Base-by-base conservation (phyloP, 2,113 vertebrate genomes). In the Rhegmatorhina hoffmannsi region DNA sequence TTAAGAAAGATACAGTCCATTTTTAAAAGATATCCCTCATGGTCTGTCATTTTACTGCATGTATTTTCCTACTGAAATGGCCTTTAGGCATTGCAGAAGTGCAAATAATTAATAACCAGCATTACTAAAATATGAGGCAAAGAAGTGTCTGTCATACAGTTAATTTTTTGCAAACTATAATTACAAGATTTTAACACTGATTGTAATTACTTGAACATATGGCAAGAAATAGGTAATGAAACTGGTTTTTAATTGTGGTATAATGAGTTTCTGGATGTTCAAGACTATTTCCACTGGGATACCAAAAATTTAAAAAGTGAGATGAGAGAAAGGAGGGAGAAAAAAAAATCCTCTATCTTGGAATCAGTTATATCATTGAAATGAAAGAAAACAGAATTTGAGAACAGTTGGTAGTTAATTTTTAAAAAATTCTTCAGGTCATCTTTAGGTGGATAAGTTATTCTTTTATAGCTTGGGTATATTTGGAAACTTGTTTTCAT, bases 181-280 rank as follows among this genome's bases (percentile, higher is more conserved):
- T 90, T 92, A 66, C 72, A 80, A 83, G 70, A 83, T 83, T 93
- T 94, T 94, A 94, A 84, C 38, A 55, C 29, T 88, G 50, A 93
- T 94, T 83, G n/a, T 88, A 92, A 86, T 94, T 91, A 52, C 81
- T 72, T 87, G 76, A 94, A 83, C 88, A 86, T 95, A 93, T 47
- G 76, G 44, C 0, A 0, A 94, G 72, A 93, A 94, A 95, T 81
- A 96, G 86, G 72, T 97, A 95, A 86, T 80, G 83, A 73, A 94
- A 84, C 38, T 83, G 36, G 4, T 49, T 89, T 85, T 83, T 40
- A 93, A 86, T 74, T 47, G 55, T 88, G 46, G 5, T 74, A 47
- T 90, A 91, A 93, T 66, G 59, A 88, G 44, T 77, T 92, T 97
- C 59, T 95, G 63, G 64, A 53, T 84, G 59, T 44, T 77, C 43